A percentile compares a stretch with the other conserved stretches of the same genome.
Evolutionary conservation across 2,888 invertebrate genomes (phyloP).

Genomic region (Pasiphila rectangulata): DNA sequence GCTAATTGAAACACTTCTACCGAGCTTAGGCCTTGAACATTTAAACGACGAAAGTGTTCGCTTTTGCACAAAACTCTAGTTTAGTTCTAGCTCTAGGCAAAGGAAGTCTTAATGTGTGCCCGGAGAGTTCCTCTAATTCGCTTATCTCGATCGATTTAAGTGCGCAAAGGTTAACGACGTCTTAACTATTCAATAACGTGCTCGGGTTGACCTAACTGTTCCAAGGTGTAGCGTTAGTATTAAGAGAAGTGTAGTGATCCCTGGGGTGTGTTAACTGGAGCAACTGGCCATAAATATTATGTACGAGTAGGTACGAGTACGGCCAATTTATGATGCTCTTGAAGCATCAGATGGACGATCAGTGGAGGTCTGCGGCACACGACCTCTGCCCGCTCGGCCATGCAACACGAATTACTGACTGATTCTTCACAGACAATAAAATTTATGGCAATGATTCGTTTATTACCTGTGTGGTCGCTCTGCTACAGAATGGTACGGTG

Average conservation of each 20-base stretch:
- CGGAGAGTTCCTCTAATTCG: constrained; percentile 25
- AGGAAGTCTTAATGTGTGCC: constrained; percentile 15
- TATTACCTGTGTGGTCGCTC: background rate
- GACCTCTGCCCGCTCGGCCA: constrained; percentile 14
- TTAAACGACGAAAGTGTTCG: constrained; percentile 18
- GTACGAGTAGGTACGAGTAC: constrained; percentile 8
- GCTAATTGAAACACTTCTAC: constrained; percentile 50
- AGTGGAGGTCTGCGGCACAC: constrained; percentile 17
- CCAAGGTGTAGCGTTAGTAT: constrained; percentile 47
- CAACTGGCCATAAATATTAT: constrained; percentile 36
- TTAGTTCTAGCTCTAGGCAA: background rate
- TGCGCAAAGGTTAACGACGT: constrained; percentile 52
- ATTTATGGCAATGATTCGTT: constrained; percentile 12
- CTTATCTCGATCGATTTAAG: constrained; percentile 41
- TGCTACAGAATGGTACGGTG: background rate
- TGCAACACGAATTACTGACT: constrained; percentile 16
- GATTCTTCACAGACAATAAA: constrained; percentile 15
- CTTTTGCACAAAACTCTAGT: background rate
- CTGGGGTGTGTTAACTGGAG: constrained; percentile 42
- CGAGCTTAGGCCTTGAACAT: constrained; percentile 29
- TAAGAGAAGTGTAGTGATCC: constrained; percentile 39
- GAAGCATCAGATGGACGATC: constrained; percentile 25
- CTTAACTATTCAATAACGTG: constrained; percentile 52
- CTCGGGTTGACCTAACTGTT: constrained; percentile 45
- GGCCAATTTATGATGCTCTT: constrained; percentile 39